Evolutionary conservation across 1,140 invertebrate species (phyloP), one percentile per base, ranked within the genome.

Genomic region (Amyelois transitella): DNA sequence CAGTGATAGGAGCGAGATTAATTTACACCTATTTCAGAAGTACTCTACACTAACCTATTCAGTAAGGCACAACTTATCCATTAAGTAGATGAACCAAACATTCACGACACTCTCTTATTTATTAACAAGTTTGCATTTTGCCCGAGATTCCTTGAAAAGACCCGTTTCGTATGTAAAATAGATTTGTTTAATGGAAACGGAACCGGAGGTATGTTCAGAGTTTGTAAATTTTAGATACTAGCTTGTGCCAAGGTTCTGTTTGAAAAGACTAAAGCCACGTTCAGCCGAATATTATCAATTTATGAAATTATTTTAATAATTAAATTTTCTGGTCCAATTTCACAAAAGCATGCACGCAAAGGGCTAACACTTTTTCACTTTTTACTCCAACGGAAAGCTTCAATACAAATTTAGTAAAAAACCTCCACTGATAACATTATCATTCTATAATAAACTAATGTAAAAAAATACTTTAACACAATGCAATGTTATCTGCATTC

Each of bases 51-150:
- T 14, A 14, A 12, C 32, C 32, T 38, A 10, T 38, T 38, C 32
- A 38, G 32, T 1, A 38, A 14, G 32, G n/a, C n/a, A 24, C 21
- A 63, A 64, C 61, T 67, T 64, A 47, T 64, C 61, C 61, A 61
- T 63, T 66, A 62, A 8, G 45, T 44, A 58, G 43, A 61, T 53
- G 53, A 61, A 59, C 53, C 10, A 38, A 18, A 20, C 47, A 22
- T 48, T 48, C 60, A 18, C 24, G 14, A 22, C 51, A 38, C 51
- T 51, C 28, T 48, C 53, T 48, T 21, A 19, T 64, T 57, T 56
- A 60, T 64, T 60, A 60, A 63, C 49, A 66, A 62, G 53, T 60
- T 60, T 25, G 38, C 17, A 12, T 55, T 52, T 54, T 45, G 51
- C 55, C 48, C 17, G 32, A 38, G 32, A 38, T 38, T 38, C 32